These are phyloP conservation scores for Melanerpes formicivorus DNA, from an alignment of 2,113 vertebrate genomes.

Conservation along the genomic window DNA sequence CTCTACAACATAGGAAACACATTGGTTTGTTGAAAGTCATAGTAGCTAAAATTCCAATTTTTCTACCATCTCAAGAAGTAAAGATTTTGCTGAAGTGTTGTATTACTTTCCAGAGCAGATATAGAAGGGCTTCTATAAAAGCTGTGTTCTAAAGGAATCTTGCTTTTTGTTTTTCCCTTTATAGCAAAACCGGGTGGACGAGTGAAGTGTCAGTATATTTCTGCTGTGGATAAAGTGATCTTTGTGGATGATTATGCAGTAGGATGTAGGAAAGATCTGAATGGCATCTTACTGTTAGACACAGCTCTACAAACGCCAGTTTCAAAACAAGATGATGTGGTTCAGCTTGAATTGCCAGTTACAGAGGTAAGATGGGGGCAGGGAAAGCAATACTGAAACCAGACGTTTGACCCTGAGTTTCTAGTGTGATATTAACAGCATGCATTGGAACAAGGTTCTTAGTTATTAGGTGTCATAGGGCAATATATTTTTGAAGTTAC, in stretches of 20 bases:
- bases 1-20: background rate
- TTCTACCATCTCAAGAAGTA: background rate
- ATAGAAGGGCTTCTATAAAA: background rate
- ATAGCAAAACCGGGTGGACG: slow-evolving; percentile 94
- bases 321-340: slow-evolving; percentile 94
- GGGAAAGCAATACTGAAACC: background rate
- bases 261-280: slow-evolving; percentile 98
- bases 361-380: slow-evolving; percentile 87
- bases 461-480: background rate
- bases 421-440: background rate
- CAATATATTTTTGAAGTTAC: background rate
- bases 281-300: slow-evolving; percentile 97
- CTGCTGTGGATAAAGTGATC: slow-evolving; percentile 98
- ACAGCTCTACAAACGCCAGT: slow-evolving; percentile 97
- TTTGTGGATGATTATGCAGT: slow-evolving; percentile 98
- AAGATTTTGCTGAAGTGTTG: background rate
- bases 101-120: background rate
- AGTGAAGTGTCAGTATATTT: slow-evolving; percentile 98
- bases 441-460: background rate
- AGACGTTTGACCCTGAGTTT: background rate
- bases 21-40: background rate
- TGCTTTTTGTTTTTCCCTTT: slow-evolving; percentile 48
- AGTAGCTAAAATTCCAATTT: background rate
- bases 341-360: slow-evolving; percentile 97
- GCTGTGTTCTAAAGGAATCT: background rate